Evolutionary conservation across 2,113 vertebrate genomes (phyloP), one percentile per base, ranked within the genome.

Genomic region (Pungitius pungitius): DNA sequence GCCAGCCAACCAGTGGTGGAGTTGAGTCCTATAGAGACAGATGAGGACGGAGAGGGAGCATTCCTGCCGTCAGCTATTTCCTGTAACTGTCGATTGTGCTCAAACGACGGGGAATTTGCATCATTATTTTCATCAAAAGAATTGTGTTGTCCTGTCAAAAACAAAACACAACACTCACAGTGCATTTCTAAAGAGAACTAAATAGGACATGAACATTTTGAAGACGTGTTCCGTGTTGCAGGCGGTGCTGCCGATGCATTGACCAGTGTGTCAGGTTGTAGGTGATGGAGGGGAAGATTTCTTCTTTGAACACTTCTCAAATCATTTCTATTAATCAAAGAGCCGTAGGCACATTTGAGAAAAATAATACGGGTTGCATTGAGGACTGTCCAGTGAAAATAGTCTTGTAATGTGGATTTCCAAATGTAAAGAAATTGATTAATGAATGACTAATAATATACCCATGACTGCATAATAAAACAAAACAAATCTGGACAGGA

Each of bases 51-150:
- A 81, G 79, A 85, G 86, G 87, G 85, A 80, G 88, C 91, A 93
- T 94, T 95, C 93, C 87, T 93, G 83, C 90, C 90, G 90, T 93
- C 93, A 92, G 89, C 89, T 85, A 94, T 93, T 95, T 94, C 93
- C 94, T 94, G 92, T 93, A 76, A 78, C 85, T 77, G 75, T 79
- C 78, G 68, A 83, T 75, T 70, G 45, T 39, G 70, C 68, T 68
- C 59, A 70, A 64, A 81, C 30, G 73, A 83, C 35, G 27, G 49
- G 52, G 51, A 69, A 89, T n/a, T n/a, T 89, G 79, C 62, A 78
- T 92, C 87, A 85, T 83, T 77, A 85, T 85, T 87, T 87, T 74
- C 61, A 79, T 83, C 78, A 55, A 73, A 75, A n/a, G 68, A 81
- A 52, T 45, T 26, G 62, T 63, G 62, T 26, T 69, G 63, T 81